phyloP scores from a whole-genome alignment of 2,113 vertebrate genomes.

The Oreochromis niloticus region DNA sequence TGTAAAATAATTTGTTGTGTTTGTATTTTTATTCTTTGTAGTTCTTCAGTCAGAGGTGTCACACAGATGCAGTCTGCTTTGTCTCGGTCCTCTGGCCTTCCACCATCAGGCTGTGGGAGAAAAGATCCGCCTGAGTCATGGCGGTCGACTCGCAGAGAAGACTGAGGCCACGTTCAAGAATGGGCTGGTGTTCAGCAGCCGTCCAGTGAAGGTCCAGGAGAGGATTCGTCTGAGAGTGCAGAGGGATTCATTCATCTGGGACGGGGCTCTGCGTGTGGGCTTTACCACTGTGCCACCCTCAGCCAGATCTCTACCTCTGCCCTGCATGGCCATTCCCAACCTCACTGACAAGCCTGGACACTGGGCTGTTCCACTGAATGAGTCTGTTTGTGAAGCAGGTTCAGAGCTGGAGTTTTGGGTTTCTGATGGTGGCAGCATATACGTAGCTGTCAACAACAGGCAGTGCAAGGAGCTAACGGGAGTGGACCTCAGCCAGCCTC shows the following conservation, averaged over 20 bases:
- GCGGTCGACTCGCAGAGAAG: constrained; percentile 5
- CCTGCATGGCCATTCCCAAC: constrained; percentile 72
- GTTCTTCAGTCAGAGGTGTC: not conserved
- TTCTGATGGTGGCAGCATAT: constrained; percentile 43
- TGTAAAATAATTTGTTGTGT: not conserved
- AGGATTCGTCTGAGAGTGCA: constrained; percentile 67
- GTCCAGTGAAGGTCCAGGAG: constrained; percentile 63
- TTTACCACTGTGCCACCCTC: constrained; percentile 75
- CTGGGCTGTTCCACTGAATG: constrained; percentile 60
- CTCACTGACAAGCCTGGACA: constrained; percentile 63
- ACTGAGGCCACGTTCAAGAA: constrained; percentile 53
- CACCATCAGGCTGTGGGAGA: constrained; percentile 63
- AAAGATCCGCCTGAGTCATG: constrained; percentile 64
- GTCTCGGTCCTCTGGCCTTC: constrained; percentile 67
- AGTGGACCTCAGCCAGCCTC: constrained; percentile 39
- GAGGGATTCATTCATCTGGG: constrained; percentile 32
- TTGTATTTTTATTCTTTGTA: not conserved
- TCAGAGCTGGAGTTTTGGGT: constrained; percentile 77
- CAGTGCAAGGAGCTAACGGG: constrained; percentile 1
- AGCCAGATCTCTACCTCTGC: constrained; percentile 58
- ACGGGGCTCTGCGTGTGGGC: constrained; percentile 77
- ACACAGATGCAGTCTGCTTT: constrained; percentile 9
- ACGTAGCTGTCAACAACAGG: not conserved
- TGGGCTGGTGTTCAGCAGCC: constrained; percentile 79
- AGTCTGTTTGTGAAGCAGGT: constrained; percentile 14